Evolutionary conservation across 2,113 vertebrate species (phyloP).

Genomic region (Plotosus lineatus): DNA sequence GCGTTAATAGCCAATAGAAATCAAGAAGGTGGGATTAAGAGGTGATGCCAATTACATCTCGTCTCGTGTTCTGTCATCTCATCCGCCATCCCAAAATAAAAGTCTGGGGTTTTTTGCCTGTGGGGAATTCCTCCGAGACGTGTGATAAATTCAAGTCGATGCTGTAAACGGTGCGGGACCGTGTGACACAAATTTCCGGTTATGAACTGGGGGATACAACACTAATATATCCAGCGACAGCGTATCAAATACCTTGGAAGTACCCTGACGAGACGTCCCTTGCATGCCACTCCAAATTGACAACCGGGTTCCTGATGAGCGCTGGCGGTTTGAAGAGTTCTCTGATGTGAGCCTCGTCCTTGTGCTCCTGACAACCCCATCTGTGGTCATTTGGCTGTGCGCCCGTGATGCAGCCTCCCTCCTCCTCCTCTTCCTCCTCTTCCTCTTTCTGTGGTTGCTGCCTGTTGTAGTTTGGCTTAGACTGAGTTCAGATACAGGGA

Average conservation of each 20-base stretch:
- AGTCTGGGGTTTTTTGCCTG: no score
- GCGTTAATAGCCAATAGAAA: neutral
- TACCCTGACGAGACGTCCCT: neutral
- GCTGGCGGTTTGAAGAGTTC: slow-evolving; percentile 1
- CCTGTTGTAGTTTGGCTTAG: slow-evolving; percentile 36
- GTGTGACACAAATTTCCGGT: neutral
- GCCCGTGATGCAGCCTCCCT: neutral
- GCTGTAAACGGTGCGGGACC: neutral
- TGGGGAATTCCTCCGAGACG: neutral
- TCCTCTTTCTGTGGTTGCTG: slow-evolving; percentile 8
- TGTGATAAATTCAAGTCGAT: neutral
- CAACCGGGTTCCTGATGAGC: slow-evolving; percentile 6
- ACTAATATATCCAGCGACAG: slow-evolving; percentile 51
- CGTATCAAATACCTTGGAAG: slow-evolving; percentile 16
- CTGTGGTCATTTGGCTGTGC: neutral
- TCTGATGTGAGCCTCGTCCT: slow-evolving; percentile 12
- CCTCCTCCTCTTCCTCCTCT: slow-evolving; percentile 6
- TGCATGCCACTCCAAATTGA: slow-evolving; percentile 50
- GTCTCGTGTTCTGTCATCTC: no score
- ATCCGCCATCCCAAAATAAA: no score
- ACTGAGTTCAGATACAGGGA: slow-evolving; percentile 9
- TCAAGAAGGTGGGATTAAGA: neutral
- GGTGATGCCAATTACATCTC: neutral
- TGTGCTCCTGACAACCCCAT: slow-evolving; percentile 18
- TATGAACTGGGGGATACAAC: no score